Evolutionary conservation across 1,140 invertebrate genomes (phyloP), one percentile per base, ranked within the genome.

Genomic region (Drosophila pectinifera): DNA sequence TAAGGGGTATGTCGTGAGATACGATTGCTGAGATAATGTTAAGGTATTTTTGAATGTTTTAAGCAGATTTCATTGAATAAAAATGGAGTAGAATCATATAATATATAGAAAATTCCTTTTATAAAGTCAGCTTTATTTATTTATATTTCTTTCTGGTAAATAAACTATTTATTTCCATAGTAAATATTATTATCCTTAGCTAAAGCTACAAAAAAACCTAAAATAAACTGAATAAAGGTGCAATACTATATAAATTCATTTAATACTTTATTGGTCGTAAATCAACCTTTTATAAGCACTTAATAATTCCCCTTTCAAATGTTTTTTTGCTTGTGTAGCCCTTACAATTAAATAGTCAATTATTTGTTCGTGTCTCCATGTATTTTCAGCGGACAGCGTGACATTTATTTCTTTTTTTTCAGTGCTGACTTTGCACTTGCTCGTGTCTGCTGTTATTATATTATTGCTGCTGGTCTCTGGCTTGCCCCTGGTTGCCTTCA

Each of bases 401-500:
- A 53, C 31, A 22, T 34, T 57, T 57, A 43, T 43, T 18, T 28
- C 38, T 57, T 34, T 59, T 61, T 31, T 64, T 39, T 24, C 78
- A 85, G 77, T 85, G 76, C 68, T 39, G 26, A 16, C 28, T 39
- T 54, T 65, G 63, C 57, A 24, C 53, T 75, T 80, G 46, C 16
- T 73, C 26, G 46, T 77, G 64, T 59, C 38, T 69, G 63, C 42
- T 57, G 48, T 65, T 80, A 55, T 77, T 77, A 61, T 64, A 56
- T 64, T 63, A 57, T 64, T 74, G 62, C 58, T 42, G 34, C 36
- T 77, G 65, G 54, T 58, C 56, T 46, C 49, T 67, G 61, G 55
- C 34, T 39, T 46, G 64, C 67, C 64, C 63, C 59, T 75, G 69
- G 81, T 85, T 84, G 81, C 73, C 78, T 82, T 82, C 70, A 76